Percentiles rank a stretch among this genome's conserved stretches.
Evolutionary conservation across 1,140 invertebrate genomes (phyloP).

Genomic region (Rhizoglyphus robini): DNA sequence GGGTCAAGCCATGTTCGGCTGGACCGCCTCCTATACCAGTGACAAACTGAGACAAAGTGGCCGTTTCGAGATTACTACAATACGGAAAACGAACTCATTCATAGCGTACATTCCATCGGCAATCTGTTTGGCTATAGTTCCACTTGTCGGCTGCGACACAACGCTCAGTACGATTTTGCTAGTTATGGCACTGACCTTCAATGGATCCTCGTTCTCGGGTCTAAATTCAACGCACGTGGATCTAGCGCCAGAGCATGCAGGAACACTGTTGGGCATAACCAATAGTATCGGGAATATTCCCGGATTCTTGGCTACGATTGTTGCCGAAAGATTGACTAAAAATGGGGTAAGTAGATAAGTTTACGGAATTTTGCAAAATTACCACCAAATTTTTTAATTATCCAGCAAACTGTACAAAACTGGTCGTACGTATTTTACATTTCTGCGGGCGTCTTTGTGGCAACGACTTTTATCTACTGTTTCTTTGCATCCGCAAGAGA

Average conservation of each 20-base stretch:
- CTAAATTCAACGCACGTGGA: slow-evolving; percentile 24
- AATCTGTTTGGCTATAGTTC: slow-evolving; percentile 51
- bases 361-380: no score
- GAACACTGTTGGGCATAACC: slow-evolving; percentile 30
- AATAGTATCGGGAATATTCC: slow-evolving; percentile 30
- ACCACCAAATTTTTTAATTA: slow-evolving; percentile 28
- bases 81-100: slow-evolving; percentile 26
- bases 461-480: slow-evolving; percentile 59
- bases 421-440: slow-evolving; percentile 75
- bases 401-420: slow-evolving; percentile 57
- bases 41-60: slow-evolving; percentile 34
- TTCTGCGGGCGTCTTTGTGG: slow-evolving; percentile 53
- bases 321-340: slow-evolving; percentile 26
- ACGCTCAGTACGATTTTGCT: slow-evolving; percentile 14
- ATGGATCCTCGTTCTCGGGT: slow-evolving; percentile 20
- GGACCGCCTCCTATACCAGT: slow-evolving; percentile 36
- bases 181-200: slow-evolving; percentile 24
- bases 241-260: slow-evolving; percentile 25
- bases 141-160: slow-evolving; percentile 49
- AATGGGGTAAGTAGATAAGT: slow-evolving; percentile 29
- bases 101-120: slow-evolving; percentile 46
- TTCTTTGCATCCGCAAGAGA: slow-evolving; percentile 24
- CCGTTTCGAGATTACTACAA: slow-evolving; percentile 16
- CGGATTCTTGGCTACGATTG: slow-evolving; percentile 28
- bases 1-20: slow-evolving; percentile 38